Base-by-base conservation (phyloP, 2,113 vertebrate genomes). In the Danionella cerebrum region DNA sequence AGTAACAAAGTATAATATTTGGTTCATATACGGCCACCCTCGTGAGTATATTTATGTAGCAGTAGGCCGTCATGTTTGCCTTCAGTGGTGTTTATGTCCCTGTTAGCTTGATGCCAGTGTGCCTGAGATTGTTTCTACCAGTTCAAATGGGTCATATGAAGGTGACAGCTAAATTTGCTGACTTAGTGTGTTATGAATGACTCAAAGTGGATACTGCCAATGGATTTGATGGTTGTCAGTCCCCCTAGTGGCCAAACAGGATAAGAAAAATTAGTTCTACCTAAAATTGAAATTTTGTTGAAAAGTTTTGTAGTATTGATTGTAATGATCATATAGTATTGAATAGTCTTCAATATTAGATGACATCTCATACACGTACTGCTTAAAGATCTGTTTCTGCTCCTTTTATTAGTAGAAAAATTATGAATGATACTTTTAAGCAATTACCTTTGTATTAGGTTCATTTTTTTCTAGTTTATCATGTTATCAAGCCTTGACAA, bases 11-110 rank as follows among this genome's bases (percentile, higher is more conserved):
- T 79, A 69, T 76, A 82, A 85, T 84, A 84, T 84, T 82, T 82
- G 77, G 79, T 81, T 76, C n/a, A 77, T 73, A 54, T 36, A 65
- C 80, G 85, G 82, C 85, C 85, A 89, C 87, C 85, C 83, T 87
- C 74, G 24, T 73, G 57, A 63, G 48, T 74, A 48, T 67, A 55
- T 63, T 47, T 60, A 18, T 39, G 21, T 50, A 58, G 51, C 24
- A 54, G 22, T 24, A 31, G 54, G 47, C 60, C 67, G 66, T 18
- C 41, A 47, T 38, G 19, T 39, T 36, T 24, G 18, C 2, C 18
- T 21, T 50, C 53, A 22, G 52, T 33, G 16, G 22, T 11, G 33
- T 27, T 50, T 35, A 62, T 51, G 25, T 1, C 22, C 21, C 11
- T 38, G 21, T 18, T 13, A 42, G 13, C 8, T 42, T 41, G 19